Evolutionary conservation across 2,888 invertebrate genomes (phyloP).

Genomic region (Sericinus montela): DNA sequence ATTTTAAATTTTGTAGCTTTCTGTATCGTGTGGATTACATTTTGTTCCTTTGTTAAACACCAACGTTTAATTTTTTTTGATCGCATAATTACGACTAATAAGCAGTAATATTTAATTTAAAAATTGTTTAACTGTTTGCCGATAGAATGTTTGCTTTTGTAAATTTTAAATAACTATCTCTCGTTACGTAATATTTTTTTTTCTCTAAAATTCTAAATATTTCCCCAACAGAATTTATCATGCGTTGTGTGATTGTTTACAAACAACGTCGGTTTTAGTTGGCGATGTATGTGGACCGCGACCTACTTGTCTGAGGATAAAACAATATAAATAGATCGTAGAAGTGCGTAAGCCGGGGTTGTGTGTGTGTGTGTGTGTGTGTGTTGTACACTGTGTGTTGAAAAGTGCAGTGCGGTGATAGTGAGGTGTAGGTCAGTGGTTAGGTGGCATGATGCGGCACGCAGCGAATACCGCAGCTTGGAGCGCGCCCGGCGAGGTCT

Average conservation of each 20-base stretch:
- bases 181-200: too few relatives aligned
- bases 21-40: too few relatives aligned
- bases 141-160: too few relatives aligned
- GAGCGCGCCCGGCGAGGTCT: conserved; percentile 80
- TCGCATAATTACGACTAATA: too few relatives aligned
- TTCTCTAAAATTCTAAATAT: too few relatives aligned
- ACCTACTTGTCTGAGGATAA: conserved; percentile 78
- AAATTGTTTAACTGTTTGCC: too few relatives aligned
- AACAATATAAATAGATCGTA: conserved; percentile 78
- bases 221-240: not conserved
- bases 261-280: conserved; percentile 54
- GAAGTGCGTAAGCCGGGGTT: conserved; percentile 63
- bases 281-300: conserved; percentile 68
- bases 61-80: too few relatives aligned
- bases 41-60: too few relatives aligned
- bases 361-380: conserved; percentile 35
- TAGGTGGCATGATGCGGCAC: conserved; percentile 77
- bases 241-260: conserved; percentile 40
- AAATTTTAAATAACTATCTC: too few relatives aligned
- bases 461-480: conserved; percentile 64
- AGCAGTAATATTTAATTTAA: too few relatives aligned
- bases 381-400: conserved; percentile 25
- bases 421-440: conserved; percentile 27
- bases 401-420: conserved; percentile 30
- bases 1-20: not conserved